Conservation (phyloP, 2,888 invertebrate genomes). For the Griposia aprilina region DNA sequence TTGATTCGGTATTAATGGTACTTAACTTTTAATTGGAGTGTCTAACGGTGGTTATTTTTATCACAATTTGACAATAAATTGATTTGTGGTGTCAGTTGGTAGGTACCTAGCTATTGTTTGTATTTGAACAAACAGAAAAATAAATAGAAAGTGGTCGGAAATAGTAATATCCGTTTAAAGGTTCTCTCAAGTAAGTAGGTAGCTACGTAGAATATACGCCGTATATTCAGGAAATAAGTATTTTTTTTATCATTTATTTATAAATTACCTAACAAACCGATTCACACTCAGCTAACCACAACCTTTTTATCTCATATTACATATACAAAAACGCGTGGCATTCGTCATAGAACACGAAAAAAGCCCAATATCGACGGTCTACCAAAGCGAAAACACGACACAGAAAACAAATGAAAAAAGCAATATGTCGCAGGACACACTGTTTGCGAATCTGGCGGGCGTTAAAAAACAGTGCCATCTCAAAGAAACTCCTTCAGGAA, state of each 20-base stretch:
- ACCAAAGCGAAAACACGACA: conserved; percentile 81
- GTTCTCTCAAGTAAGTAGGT: not conserved
- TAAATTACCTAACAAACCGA: conserved; percentile 28
- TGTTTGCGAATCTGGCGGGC: conserved; percentile 81
- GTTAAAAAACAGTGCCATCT: conserved; percentile 81
- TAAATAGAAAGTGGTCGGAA: not conserved
- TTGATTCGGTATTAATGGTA: conserved; percentile 53
- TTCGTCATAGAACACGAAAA: conserved; percentile 77
- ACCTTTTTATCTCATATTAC: conserved; percentile 69
- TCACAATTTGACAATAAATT: not conserved
- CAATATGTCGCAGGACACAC: conserved; percentile 83
- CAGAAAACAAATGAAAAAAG: conserved; percentile 85
- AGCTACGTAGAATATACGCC: too few relatives aligned
- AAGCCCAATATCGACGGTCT: conserved; percentile 80
- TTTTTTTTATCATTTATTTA: conserved; percentile 1
- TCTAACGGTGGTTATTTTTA: conserved; percentile 15
- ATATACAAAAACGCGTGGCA: conserved; percentile 73
- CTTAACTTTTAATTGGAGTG: conserved; percentile 52
- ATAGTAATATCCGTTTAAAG: not conserved
- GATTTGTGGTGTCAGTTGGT: not conserved
- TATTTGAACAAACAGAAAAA: not conserved
- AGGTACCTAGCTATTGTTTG: too few relatives aligned
- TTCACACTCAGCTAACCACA: conserved; percentile 58
- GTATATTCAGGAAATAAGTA: not conserved
- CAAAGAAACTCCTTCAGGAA: conserved; percentile 79